phyloP scores from a whole-genome alignment of 2,797 vertebrate species.

The Gallirallus australis region DNA sequence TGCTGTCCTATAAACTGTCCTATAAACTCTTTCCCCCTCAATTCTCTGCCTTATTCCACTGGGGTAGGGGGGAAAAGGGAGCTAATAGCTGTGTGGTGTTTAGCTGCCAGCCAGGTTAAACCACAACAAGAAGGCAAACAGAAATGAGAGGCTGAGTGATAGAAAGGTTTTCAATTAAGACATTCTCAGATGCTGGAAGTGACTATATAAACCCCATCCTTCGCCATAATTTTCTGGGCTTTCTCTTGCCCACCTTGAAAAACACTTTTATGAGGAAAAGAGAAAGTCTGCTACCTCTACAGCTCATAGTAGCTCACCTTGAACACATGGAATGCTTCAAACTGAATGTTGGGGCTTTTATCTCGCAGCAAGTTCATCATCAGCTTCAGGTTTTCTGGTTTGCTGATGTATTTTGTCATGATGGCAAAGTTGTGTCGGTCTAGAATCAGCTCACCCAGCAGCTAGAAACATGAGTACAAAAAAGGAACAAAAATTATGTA shows the following conservation, averaged over 20 bases:
- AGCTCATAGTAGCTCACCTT: conserved; percentile 82
- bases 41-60: too few relatives aligned
- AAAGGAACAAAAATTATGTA: neutral
- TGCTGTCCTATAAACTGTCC: too few relatives aligned
- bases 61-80: too few relatives aligned
- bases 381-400: conserved; percentile 95
- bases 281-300: neutral
- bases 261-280: neutral
- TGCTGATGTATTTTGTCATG: conserved; percentile 97
- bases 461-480: conserved; percentile 72
- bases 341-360: conserved; percentile 97
- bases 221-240: neutral
- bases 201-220: neutral
- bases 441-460: conserved; percentile 92
- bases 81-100: too few relatives aligned
- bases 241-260: neutral
- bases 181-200: neutral
- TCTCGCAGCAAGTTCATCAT: conserved; percentile 98
- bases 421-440: conserved; percentile 96
- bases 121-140: neutral
- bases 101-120: too few relatives aligned
- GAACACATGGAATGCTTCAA: conserved; percentile 97
- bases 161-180: neutral
- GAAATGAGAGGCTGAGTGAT: neutral
- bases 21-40: too few relatives aligned